A percentile compares a stretch with the other conserved stretches of the same genome.
Evolutionary conservation across 2,797 vertebrate genomes (phyloP).

Genomic region (Bucorvus abyssinicus): DNA sequence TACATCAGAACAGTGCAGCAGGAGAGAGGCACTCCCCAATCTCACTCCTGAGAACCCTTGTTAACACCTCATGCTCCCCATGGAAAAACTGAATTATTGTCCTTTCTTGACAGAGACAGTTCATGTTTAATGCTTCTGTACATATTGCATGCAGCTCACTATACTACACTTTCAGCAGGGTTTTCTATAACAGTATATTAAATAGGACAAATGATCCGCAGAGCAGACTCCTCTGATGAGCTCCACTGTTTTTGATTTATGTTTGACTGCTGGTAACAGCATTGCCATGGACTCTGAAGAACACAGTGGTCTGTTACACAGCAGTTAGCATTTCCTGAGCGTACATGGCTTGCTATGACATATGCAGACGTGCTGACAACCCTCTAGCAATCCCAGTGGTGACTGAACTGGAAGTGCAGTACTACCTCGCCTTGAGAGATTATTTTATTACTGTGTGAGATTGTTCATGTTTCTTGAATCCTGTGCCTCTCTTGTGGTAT

Average conservation of each 20-base stretch:
- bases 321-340: neutral
- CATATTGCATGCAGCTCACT: neutral
- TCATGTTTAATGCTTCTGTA: neutral
- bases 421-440: too few relatives aligned
- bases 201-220: neutral
- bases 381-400: neutral
- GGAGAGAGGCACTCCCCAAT: neutral
- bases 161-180: neutral
- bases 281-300: neutral
- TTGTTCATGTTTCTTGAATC: neutral
- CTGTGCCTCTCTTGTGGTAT: neutral
- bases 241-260: neutral
- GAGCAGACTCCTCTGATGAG: neutral
- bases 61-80: neutral
- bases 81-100: neutral
- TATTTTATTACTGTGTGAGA: neutral
- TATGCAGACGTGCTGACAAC: neutral
- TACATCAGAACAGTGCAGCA: neutral
- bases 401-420: neutral
- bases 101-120: neutral
- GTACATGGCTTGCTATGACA: neutral
- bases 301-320: neutral
- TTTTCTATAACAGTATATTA: neutral
- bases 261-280: neutral
- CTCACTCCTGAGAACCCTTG: neutral